Evolutionary conservation across 2,888 invertebrate species (phyloP).

Genomic region (Galerucella calmariensis): DNA sequence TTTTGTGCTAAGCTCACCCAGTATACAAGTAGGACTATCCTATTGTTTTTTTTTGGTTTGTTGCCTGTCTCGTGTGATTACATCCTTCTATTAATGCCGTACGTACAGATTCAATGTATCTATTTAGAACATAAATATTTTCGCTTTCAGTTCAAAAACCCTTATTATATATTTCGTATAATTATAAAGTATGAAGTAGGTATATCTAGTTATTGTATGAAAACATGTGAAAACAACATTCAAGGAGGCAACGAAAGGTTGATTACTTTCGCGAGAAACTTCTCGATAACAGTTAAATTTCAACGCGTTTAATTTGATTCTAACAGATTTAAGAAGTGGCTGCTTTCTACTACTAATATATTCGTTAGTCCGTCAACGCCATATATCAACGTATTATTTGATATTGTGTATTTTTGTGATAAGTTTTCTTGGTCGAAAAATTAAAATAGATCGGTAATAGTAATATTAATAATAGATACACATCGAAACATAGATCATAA

Average conservation of each 20-base stretch:
- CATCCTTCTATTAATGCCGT: no score
- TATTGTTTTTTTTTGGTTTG: no score
- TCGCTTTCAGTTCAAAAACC: conserved; percentile 40
- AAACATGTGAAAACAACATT: conserved; percentile 35
- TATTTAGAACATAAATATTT: neutral
- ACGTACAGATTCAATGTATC: neutral
- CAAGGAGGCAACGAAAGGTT: conserved; percentile 48
- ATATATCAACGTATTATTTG: neutral
- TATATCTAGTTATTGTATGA: conserved; percentile 42
- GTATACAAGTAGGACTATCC: no score
- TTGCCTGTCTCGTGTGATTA: no score
- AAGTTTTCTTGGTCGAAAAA: no score
- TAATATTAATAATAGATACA: no score
- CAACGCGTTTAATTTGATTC: conserved; percentile 53
- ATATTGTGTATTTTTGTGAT: neutral
- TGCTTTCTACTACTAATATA: conserved; percentile 4
- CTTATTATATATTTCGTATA: conserved; percentile 43
- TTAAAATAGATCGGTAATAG: no score
- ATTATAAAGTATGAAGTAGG: conserved; percentile 48
- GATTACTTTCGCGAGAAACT: conserved; percentile 43
- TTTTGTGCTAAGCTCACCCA: no score
- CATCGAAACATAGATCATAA: no score
- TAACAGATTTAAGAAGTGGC: conserved; percentile 36
- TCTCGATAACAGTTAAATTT: conserved; percentile 50
- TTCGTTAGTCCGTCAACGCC: conserved; percentile 14